Conservation (phyloP, 2,113 vertebrate species). For the Mesocricetus auratus region DNA sequence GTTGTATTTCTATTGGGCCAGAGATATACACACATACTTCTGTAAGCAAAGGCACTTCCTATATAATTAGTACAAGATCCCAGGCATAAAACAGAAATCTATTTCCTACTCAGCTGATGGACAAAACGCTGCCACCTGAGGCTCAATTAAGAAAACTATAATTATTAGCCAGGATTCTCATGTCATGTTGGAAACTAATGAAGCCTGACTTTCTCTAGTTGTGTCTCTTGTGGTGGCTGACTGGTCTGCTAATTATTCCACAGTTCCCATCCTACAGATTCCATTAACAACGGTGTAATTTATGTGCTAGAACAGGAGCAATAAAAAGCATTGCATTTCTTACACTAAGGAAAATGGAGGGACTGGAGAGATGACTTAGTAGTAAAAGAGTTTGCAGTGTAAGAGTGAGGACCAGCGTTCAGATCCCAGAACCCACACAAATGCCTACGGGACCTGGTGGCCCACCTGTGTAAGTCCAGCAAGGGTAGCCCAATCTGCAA, state of each 20-base stretch:
- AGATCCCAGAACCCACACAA: not conserved
- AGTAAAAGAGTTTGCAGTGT: not conserved
- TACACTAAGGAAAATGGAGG: not conserved
- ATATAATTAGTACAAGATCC: conserved; percentile 30
- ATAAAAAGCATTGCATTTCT: not conserved
- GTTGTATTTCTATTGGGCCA: not conserved
- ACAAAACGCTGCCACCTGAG: conserved; percentile 46
- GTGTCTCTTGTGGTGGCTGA: not conserved
- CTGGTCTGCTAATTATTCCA: conserved; percentile 32
- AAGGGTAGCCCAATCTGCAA: not conserved
- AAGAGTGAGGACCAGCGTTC: not conserved
- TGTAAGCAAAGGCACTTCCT: not conserved
- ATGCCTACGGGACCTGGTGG: not conserved
- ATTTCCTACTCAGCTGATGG: conserved; percentile 26
- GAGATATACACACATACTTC: not conserved
- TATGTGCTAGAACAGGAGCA: not conserved
- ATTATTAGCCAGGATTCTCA: conserved; percentile 43
- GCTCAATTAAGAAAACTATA: conserved; percentile 47
- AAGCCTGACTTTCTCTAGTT: conserved; percentile 40
- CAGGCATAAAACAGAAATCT: conserved; percentile 11
- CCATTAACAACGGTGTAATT: conserved; percentile 16
- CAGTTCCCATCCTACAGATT: conserved; percentile 7
- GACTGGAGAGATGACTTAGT: not conserved
- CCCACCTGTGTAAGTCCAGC: not conserved
- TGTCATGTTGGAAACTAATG: not conserved